phyloP scores from a whole-genome alignment of 2,797 vertebrate genomes.

The Halcyon chelicuti region DNA sequence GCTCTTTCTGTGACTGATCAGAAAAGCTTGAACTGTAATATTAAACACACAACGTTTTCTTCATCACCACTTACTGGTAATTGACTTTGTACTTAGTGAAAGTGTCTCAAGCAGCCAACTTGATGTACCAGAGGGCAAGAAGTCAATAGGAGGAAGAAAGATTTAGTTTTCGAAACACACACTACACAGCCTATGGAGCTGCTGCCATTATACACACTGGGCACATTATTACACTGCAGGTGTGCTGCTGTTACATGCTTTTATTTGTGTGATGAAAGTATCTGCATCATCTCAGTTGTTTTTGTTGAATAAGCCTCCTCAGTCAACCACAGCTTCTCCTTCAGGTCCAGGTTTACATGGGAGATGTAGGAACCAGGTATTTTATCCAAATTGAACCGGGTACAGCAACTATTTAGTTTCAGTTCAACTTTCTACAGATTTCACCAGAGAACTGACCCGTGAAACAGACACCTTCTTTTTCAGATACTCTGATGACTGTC shows the following conservation, averaged over 20 bases:
- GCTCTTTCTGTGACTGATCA: conserved; percentile 75
- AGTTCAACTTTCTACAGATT: neutral
- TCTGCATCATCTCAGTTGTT: neutral
- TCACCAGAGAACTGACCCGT: neutral
- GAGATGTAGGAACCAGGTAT: neutral
- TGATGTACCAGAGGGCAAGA: conserved; percentile 67
- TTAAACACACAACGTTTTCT: conserved; percentile 76
- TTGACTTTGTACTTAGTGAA: conserved; percentile 78
- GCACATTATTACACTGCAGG: neutral
- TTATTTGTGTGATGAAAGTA: neutral
- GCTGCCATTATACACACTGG: neutral
- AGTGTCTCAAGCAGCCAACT: conserved; percentile 62
- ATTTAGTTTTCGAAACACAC: conserved; percentile 65
- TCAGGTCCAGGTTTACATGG: neutral
- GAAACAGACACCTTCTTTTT: neutral
- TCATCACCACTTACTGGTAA: conserved; percentile 75
- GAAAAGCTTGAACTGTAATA: conserved; percentile 70
- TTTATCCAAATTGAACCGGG: neutral
- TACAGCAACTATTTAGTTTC: neutral
- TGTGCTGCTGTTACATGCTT: rapidly evolving
- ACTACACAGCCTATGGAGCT: neutral
- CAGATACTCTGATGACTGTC: neutral
- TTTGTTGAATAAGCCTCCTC: neutral
- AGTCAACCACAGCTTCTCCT: neutral
- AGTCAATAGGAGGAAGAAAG: conserved; percentile 71